Evolutionary conservation across 1,140 invertebrate genomes (phyloP).

Genomic region (Brachionus plicatilis): DNA sequence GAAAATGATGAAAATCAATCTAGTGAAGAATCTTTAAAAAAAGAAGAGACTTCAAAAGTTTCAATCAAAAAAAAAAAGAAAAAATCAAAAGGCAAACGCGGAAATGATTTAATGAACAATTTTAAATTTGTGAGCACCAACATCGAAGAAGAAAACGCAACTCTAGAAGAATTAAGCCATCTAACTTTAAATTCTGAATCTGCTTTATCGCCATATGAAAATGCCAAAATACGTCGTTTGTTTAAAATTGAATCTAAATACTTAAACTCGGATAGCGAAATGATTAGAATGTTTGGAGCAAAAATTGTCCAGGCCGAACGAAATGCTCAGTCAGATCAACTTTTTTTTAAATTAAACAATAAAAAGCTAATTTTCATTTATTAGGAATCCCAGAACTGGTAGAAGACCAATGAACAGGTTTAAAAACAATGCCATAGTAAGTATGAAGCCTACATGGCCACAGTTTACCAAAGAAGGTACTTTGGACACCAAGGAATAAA

Average conservation of each 20-base stretch:
- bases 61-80: neutral
- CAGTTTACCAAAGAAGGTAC: slow-evolving; percentile 6
- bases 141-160: slow-evolving; percentile 7
- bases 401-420: neutral
- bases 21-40: neutral
- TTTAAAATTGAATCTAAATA: slow-evolving; percentile 57
- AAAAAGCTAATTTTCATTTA: neutral
- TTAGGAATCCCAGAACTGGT: neutral
- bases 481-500: neutral
- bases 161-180: neutral
- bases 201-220: neutral
- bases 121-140: slow-evolving; percentile 1
- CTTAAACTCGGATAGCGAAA: slow-evolving; percentile 75
- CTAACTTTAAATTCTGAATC: neutral
- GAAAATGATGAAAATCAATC: neutral
- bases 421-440: slow-evolving; percentile 13
- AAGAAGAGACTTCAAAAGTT: neutral
- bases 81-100: slow-evolving; percentile 16
- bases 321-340: slow-evolving; percentile 48
- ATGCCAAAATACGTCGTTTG: neutral
- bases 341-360: neutral
- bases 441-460: slow-evolving; percentile 20
- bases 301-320: slow-evolving; percentile 67
- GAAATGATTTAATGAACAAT: neutral
- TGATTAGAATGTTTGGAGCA: slow-evolving; percentile 76